Conservation (phyloP, 2,797 vertebrate genomes). For the Aselliscus stoliczkanus region DNA sequence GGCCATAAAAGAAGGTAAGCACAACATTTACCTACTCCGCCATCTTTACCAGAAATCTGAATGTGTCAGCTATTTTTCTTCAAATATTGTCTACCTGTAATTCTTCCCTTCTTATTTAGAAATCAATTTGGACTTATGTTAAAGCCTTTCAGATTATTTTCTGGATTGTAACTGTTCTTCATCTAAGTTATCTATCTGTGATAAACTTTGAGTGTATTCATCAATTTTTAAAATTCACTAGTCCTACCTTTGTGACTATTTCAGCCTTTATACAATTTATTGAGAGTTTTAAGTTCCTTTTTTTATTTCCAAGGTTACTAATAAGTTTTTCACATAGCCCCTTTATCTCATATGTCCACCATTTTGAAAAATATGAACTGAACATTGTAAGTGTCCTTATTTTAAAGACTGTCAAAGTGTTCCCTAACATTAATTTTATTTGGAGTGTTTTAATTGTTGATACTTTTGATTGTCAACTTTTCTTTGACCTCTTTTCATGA, state of each 20-base stretch:
- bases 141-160: not conserved
- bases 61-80: not conserved
- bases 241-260: not conserved
- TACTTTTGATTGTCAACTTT: not conserved
- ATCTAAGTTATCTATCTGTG: not conserved
- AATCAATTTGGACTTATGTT: not conserved
- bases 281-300: not conserved
- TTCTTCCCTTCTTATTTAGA: not conserved
- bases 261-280: not conserved
- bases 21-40: too few species aligned
- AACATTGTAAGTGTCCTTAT: not conserved
- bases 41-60: not conserved
- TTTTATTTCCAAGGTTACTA: not conserved
- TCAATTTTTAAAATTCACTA: not conserved
- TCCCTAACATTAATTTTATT: not conserved
- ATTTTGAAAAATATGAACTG: not conserved
- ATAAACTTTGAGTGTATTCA: not conserved
- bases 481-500: not conserved
- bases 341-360: not conserved
- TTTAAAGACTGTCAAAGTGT: not conserved
- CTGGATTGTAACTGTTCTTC: not conserved
- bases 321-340: not conserved
- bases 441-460: not conserved
- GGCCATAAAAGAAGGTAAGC: too few species aligned
- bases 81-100: not conserved